Conservation (phyloP, 2,797 vertebrate species). For the Danio kyathit region DNA sequence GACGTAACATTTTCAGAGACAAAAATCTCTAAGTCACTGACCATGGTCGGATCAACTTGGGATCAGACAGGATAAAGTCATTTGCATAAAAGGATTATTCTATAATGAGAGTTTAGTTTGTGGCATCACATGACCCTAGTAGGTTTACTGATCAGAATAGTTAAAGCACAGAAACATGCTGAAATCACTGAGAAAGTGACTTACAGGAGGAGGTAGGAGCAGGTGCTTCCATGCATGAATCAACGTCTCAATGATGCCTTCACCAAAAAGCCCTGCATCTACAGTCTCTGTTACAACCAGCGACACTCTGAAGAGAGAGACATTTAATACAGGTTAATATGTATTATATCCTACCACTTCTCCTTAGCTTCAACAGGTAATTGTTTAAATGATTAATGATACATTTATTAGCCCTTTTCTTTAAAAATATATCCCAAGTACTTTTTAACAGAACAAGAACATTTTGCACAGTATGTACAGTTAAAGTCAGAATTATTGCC, state of each 20-base stretch:
- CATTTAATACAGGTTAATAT: not conserved
- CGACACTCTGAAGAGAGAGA: conserved; percentile 83
- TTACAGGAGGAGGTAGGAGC: conserved; percentile 91
- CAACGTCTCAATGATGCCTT: conserved; percentile 97
- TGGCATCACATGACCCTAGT: conserved; percentile 12
- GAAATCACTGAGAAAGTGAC: conserved; percentile 2
- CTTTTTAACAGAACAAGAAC: too few species aligned
- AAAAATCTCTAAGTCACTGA: conserved; percentile 8
- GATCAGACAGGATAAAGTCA: conserved; percentile 22
- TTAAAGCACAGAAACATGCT: not conserved
- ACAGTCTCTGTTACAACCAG: conserved; percentile 99
- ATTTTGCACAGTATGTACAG: too few species aligned
- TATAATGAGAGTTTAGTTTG: conserved; percentile 20
- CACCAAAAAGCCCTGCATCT: conserved; percentile 97
- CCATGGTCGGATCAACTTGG: conserved; percentile 1
- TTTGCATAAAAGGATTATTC: conserved; percentile 43
- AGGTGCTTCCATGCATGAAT: conserved; percentile 97
- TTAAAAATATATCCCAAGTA: too few species aligned
- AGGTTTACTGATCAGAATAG: conserved; percentile 3
- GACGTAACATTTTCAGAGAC: not conserved
- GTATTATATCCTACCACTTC: not conserved
- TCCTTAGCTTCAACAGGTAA: too few species aligned
- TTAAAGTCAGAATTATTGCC: too few species aligned
- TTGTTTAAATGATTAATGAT: not conserved
- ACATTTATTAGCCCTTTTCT: too few species aligned